A percentile compares a stretch with the other conserved stretches of the same genome.
phyloP scores from a whole-genome alignment of 2,888 invertebrate genomes.

The Thyatira batis region DNA sequence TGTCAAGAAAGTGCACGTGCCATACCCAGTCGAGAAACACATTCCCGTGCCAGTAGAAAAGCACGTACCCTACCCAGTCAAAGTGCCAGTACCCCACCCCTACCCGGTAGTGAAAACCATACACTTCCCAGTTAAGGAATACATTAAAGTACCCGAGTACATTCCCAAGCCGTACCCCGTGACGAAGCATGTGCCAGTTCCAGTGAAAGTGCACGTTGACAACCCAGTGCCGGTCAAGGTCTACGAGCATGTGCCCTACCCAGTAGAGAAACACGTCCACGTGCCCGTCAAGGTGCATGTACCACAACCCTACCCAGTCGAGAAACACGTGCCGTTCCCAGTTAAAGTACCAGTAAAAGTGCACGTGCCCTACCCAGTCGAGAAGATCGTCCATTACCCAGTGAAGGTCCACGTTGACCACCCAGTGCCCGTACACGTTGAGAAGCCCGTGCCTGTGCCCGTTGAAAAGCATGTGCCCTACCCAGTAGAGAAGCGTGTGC shows the following conservation, averaged over 20 bases:
- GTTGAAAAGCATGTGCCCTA: constrained; percentile 90
- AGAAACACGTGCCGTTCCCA: constrained; percentile 85
- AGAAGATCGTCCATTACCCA: constrained; percentile 87
- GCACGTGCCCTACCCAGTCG: constrained; percentile 88
- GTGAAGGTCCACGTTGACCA: constrained; percentile 87
- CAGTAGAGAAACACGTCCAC: constrained; percentile 86
- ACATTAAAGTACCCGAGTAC: constrained; percentile 85
- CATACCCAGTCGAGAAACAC: constrained; percentile 88
- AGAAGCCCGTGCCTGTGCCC: constrained; percentile 86
- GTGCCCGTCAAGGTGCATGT: constrained; percentile 87
- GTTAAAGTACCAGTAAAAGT: constrained; percentile 87
- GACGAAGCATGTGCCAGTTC: constrained; percentile 84
- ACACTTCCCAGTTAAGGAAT: constrained; percentile 85
- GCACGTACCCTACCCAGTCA: constrained; percentile 85
- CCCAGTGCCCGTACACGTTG: constrained; percentile 86
- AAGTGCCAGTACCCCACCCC: constrained; percentile 87
- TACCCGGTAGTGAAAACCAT: constrained; percentile 87
- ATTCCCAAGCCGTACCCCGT: constrained; percentile 87
- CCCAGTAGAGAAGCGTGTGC: constrained; percentile 87
- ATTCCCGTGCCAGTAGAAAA: constrained; percentile 87
- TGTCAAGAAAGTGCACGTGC: constrained; percentile 87
- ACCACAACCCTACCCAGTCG: constrained; percentile 88
- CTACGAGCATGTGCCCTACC: constrained; percentile 85
- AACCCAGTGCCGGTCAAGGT: constrained; percentile 85
- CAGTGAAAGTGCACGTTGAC: constrained; percentile 85